Percentiles rank a stretch among this genome's conserved stretches.
Conservation (phyloP, 2,113 vertebrate species). For the Bos taurus region DNA sequence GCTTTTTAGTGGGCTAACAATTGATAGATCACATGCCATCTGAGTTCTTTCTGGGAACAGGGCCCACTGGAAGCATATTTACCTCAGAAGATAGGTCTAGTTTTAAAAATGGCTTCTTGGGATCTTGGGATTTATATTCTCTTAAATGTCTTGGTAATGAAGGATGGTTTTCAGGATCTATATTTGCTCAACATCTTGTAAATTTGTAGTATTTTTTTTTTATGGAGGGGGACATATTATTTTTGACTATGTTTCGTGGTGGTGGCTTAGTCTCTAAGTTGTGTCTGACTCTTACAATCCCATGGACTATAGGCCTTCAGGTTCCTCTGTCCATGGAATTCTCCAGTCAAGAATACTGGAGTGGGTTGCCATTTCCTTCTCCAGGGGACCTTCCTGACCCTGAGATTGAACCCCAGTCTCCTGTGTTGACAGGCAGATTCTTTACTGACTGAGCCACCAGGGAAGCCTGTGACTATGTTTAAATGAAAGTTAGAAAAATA, state of each 20-base stretch:
- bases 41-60: not conserved
- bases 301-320: not conserved
- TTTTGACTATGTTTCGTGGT: not conserved
- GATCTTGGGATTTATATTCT: not conserved
- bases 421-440: not conserved
- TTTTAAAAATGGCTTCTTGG: not conserved
- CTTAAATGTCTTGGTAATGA: not conserved
- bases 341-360: not conserved
- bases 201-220: not conserved
- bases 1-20: conserved; percentile 8
- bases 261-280: not conserved
- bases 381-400: not conserved
- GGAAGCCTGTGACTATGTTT: not conserved
- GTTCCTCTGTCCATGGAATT: not conserved
- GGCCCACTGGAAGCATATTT: not conserved
- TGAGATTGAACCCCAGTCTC: not conserved
- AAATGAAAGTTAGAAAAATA: not conserved
- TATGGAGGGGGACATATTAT: not conserved
- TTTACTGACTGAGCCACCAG: not conserved
- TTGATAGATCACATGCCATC: not conserved
- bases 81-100: not conserved
- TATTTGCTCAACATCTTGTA: not conserved
- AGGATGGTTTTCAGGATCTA: not conserved
- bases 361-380: not conserved
- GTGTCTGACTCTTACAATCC: not conserved